Base-by-base conservation (phyloP, 2,113 vertebrate species). In the Cnemophilus loriae region DNA sequence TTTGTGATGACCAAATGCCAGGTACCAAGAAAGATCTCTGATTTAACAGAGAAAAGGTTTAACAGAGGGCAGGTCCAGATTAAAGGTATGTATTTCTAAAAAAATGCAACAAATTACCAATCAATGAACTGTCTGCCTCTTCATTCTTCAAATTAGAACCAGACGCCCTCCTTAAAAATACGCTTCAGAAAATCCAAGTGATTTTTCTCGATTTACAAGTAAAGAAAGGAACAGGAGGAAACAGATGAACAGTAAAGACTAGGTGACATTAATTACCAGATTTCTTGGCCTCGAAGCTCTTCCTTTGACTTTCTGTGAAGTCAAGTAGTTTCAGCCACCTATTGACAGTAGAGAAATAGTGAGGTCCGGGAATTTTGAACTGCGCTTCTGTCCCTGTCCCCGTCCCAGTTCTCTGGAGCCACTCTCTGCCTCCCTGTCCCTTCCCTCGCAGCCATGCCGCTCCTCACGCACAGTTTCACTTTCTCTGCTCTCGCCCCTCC, bases 341-440 rank as follows among this genome's bases (percentile, higher is more conserved):
- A 7, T 6, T 47, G 35, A n/a, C 30, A 42, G 30, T 16, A 47
- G 9, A 44, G 32, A 37, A 79, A 41, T 35, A 60, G 41, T 0
- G 23, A 64, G 6, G 11, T 52, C 49, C 4, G 1, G 32, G 32
- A 75, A 71, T 59, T 46, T 78, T 41, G 21, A 33, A 4, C 18
- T 46, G 22, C 0, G 0, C 20, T 63, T 56, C 56, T 33, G 33
- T 10, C 44, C 46, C 52, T 6, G 7, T n/a, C 14, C 3, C 32
- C 0, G 22, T 8, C 32, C 27, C 85, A 8, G 0, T 11, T 13
- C 41, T 44, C 17, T 10, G 0, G 12, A n/a, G 28, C 30, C n/a
- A 7, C 15, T 35, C 16, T 14, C 19, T 26, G 18, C 8, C 33
- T 19, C 8, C 26, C 23, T 3, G 27, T 13, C 27, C 37, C 52